Conservation (phyloP, 2,888 invertebrate genomes). For the Leucozona laternaria region DNA sequence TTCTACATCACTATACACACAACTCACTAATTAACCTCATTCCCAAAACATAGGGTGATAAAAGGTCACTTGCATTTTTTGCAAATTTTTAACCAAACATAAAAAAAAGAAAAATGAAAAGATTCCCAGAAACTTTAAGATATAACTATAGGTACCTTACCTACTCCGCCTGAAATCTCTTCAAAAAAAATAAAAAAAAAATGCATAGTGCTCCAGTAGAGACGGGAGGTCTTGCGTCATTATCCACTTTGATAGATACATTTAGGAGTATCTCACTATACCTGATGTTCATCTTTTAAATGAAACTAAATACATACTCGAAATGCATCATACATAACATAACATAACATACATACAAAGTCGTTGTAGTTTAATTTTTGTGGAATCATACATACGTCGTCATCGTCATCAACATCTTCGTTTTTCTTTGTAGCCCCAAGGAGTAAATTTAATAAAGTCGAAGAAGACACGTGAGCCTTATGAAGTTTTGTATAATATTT, state of each 20-base stretch:
- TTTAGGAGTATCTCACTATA: constrained; percentile 25
- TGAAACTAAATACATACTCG: constrained; percentile 36
- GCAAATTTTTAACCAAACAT: constrained; percentile 43
- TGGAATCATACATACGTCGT: not conserved
- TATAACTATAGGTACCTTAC: no score
- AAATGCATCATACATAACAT: constrained; percentile 1
- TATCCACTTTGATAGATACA: constrained; percentile 52
- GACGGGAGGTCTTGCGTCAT: constrained; percentile 55
- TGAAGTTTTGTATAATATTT: constrained; percentile 18
- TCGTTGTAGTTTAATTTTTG: not conserved
- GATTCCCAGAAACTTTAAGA: constrained; percentile 52
- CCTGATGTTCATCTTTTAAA: constrained; percentile 49
- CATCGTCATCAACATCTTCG: not conserved
- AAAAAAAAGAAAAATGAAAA: not conserved
- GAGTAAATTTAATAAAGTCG: constrained; percentile 37
- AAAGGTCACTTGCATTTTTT: constrained; percentile 64
- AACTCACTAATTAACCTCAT: constrained; percentile 71
- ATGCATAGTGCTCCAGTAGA: constrained; percentile 7
- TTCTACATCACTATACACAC: constrained; percentile 29
- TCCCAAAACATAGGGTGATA: constrained; percentile 36
- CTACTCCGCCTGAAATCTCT: constrained; percentile 4
- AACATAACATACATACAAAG: not conserved
- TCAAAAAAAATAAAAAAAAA: not conserved
- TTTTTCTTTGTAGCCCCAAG: constrained; percentile 47
- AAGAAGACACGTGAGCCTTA: constrained; percentile 37